Conservation (phyloP, 2,797 vertebrate genomes). For the Rhinatrema bivittatum region DNA sequence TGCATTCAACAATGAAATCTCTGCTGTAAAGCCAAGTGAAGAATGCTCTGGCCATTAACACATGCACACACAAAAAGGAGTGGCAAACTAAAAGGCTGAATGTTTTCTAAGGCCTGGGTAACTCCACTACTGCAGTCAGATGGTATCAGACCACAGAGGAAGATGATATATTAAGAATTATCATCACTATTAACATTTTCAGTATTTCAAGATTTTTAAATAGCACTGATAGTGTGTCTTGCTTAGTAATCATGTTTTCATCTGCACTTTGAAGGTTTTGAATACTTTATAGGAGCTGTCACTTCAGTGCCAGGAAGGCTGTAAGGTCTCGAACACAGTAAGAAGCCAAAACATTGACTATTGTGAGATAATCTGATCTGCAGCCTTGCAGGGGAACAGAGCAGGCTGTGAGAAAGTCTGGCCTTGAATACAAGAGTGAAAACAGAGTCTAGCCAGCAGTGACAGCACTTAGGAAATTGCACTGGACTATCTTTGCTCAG, state of each 20-base stretch:
- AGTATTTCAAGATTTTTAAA: neutral
- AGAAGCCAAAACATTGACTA: too few relatives aligned
- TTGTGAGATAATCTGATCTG: neutral
- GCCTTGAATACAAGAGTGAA: rapidly evolving
- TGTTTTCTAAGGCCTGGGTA: neutral
- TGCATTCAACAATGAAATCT: neutral
- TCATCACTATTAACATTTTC: too few relatives aligned
- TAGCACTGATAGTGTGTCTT: neutral
- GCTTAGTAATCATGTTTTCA: neutral
- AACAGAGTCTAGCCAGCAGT: neutral
- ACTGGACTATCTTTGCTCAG: neutral
- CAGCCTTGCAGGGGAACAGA: rapidly evolving
- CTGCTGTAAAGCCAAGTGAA: neutral
- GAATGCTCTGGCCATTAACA: neutral
- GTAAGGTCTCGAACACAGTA: neutral
- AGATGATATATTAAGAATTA: too few relatives aligned
- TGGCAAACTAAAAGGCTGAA: too few relatives aligned
- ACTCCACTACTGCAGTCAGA: too few relatives aligned
- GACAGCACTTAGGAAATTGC: neutral
- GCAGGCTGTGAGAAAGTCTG: neutral
- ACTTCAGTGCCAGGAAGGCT: neutral
- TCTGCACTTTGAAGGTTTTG: neutral
- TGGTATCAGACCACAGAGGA: too few relatives aligned
- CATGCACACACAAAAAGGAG: too few relatives aligned
- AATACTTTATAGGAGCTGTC: neutral